These are phyloP conservation scores for Oriolus oriolus DNA, from an alignment of 2,113 vertebrate genomes.

Conservation along the genomic window DNA sequence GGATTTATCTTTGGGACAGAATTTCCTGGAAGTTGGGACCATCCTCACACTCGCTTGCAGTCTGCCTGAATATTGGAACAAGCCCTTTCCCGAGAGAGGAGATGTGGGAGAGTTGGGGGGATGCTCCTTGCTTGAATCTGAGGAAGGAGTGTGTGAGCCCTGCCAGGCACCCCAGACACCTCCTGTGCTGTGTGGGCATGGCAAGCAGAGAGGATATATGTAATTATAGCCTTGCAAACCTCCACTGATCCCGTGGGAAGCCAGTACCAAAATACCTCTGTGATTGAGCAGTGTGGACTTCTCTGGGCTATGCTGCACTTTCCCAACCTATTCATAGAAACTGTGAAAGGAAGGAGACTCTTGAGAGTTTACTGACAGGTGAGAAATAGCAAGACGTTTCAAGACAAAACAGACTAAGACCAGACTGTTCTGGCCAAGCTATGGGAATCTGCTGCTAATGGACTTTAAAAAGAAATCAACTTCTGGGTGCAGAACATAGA, in stretches of 20 bases:
- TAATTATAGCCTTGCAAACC: neutral
- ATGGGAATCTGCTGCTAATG: neutral
- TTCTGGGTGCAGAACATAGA: neutral
- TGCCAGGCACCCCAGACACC: neutral
- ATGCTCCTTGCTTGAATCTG: neutral
- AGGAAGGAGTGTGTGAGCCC: neutral
- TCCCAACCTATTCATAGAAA: neutral
- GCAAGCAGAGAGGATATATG: neutral
- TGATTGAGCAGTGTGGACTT: neutral
- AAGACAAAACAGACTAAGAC: neutral
- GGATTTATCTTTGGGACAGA: neutral
- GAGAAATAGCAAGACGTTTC: neutral
- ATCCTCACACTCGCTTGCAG: neutral
- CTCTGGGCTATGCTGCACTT: neutral
- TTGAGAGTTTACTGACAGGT: neutral
- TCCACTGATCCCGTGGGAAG: neutral
- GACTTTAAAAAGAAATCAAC: neutral
- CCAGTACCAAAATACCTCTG: neutral
- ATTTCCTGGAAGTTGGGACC: neutral
- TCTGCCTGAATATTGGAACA: neutral
- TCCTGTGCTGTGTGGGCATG: neutral
- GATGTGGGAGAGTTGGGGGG: neutral
- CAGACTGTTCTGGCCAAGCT: neutral
- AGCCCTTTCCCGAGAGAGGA: neutral
- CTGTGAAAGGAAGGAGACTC: neutral